Conservation (phyloP, 2,888 invertebrate genomes). For the Dascillus cervinus region DNA sequence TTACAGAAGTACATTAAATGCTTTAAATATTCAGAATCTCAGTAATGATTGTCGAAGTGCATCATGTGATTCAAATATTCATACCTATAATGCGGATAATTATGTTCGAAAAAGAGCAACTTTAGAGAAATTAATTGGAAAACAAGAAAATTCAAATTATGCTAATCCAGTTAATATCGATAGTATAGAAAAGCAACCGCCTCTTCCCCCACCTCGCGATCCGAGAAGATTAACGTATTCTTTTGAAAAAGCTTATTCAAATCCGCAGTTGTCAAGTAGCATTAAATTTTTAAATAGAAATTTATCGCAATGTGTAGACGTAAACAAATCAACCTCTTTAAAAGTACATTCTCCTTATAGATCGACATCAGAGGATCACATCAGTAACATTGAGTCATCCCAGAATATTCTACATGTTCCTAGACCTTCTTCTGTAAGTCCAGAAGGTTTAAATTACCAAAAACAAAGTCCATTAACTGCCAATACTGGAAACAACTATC, state of each 20-base stretch:
- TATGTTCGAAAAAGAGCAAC: no score
- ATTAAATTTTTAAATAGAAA: neutral
- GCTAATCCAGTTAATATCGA: no score
- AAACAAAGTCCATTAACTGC: conserved; percentile 15
- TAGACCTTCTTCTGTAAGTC: conserved; percentile 39
- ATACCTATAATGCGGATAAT: no score
- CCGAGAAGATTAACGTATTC: conserved; percentile 55
- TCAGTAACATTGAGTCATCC: conserved; percentile 26
- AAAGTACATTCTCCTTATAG: conserved; percentile 28
- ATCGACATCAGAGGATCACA: conserved; percentile 39
- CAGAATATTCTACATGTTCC: conserved; percentile 24
- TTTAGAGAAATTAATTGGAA: no score
- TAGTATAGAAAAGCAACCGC: conserved; percentile 42
- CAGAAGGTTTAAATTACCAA: conserved; percentile 29
- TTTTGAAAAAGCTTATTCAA: conserved; percentile 39
- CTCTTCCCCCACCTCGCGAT: conserved; percentile 74
- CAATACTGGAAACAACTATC: conserved; percentile 38
- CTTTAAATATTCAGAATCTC: no score
- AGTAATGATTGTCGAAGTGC: conserved; percentile 32
- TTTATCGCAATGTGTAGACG: conserved; percentile 21
- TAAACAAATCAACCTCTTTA: conserved; percentile 29
- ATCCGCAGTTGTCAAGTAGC: conserved; percentile 11
- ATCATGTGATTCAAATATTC: conserved; percentile 38
- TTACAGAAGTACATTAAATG: conserved; percentile 4
- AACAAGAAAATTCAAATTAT: no score